Conservation (phyloP, 1,140 invertebrate species). For the Aphaenogaster floridana region DNA sequence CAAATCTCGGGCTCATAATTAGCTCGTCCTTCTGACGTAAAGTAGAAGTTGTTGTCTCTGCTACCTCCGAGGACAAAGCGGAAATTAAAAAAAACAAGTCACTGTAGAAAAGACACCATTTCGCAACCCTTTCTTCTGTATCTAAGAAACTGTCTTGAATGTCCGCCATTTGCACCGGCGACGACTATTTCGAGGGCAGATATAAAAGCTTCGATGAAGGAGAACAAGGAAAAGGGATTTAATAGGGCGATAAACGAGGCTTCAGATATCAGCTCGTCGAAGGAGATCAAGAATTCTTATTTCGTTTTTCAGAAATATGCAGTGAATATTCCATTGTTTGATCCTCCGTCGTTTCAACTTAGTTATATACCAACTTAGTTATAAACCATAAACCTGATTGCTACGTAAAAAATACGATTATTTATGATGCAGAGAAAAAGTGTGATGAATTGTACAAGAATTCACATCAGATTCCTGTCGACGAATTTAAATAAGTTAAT, state of each 20-base stretch:
- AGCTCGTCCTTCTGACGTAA: conserved; percentile 81
- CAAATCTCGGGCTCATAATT: conserved; percentile 79
- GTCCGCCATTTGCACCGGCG: neutral
- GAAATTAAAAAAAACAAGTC: conserved; percentile 76
- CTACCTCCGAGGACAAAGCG: conserved; percentile 33
- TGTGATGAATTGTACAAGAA: neutral
- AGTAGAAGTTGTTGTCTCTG: conserved; percentile 74
- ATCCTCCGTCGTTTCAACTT: neutral
- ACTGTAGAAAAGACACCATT: conserved; percentile 74
- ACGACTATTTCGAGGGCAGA: conserved; percentile 47
- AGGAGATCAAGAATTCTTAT: conserved; percentile 52
- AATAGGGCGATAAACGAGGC: conserved; percentile 15
- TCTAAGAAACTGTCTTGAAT: conserved; percentile 54
- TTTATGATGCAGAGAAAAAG: neutral
- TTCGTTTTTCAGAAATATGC: conserved; percentile 5
- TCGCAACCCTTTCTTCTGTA: conserved; percentile 27
- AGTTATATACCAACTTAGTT: neutral
- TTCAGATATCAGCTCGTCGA: conserved; percentile 6
- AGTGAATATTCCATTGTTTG: neutral
- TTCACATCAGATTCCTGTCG: neutral
- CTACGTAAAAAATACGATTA: neutral
- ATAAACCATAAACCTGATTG: neutral
- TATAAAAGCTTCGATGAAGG: conserved; percentile 65
- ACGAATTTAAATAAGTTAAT: conserved; percentile 33
- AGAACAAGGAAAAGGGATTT: conserved; percentile 6